Percentiles rank a stretch among this genome's conserved stretches.
Conservation (phyloP, 2,113 vertebrate species). For the Eidolon helvum region DNA sequence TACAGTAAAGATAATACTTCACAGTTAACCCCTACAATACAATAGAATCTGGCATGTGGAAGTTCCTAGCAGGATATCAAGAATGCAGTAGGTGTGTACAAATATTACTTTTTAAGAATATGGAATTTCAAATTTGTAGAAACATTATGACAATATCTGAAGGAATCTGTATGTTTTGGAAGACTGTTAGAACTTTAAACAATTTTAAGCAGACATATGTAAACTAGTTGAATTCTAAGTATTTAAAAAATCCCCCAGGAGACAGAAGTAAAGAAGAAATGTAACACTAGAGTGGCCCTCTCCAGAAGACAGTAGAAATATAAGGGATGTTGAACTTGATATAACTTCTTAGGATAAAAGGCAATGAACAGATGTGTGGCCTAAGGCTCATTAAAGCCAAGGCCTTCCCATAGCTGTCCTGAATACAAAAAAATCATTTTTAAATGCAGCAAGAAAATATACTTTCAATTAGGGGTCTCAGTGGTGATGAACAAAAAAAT, state of each 20-base stretch:
- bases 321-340: not conserved
- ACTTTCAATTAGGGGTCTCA: not conserved
- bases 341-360: not conserved
- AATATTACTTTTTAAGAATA: not conserved
- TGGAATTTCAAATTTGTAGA: not conserved
- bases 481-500: not conserved
- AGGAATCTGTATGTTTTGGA: not conserved
- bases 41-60: not conserved
- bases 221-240: not conserved
- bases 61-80: not conserved
- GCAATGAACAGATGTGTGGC: not conserved
- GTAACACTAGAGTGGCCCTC: not conserved
- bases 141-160: not conserved
- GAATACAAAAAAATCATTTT: not conserved
- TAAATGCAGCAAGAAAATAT: not conserved
- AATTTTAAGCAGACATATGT: not conserved
- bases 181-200: not conserved
- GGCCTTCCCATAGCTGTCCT: not conserved
- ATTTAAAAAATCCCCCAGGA: not conserved
- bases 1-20: not conserved
- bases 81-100: not conserved
- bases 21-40: not conserved
- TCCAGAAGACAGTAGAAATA: not conserved
- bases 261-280: not conserved
- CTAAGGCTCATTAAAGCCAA: not conserved